Evolutionary conservation across 2,113 vertebrate genomes (phyloP), one percentile per base, ranked within the genome.

Genomic region (Benitochromis conjunctus): DNA sequence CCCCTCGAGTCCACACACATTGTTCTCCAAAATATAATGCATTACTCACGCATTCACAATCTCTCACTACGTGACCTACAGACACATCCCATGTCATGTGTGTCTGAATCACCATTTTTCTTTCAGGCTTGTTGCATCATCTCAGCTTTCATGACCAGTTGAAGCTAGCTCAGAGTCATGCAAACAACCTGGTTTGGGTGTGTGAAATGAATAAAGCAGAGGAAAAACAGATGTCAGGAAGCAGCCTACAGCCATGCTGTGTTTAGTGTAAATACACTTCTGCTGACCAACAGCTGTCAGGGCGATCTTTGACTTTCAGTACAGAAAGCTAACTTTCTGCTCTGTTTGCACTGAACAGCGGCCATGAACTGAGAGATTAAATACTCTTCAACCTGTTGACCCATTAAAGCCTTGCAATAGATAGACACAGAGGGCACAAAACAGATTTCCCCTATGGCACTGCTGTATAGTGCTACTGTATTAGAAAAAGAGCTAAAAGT

Each of bases 61-160:
- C 24, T 56, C 34, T 90, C 83, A 86, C 89, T 89, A 93, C 74
- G 84, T 95, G 92, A 90, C 88, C 41, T 58, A 71, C 51, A 43
- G 5, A 81, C 58, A 78, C 84, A 74, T 34, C 36, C 54, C 46
- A 18, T 80, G 79, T 94, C 92, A 94, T 92, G 88, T 83, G 92
- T 9, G 51, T 92, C 69, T 96, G 94, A 95, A 86, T 96, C 91
- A 95, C 53, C 21, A 10, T 82, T 80, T 78, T 66, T 56, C 46
- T 89, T 86, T 76, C 69, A 79, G 78, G 21, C 31, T 26, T 76
- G 62, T 95, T 96, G 91, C 88, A 87, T 93, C 94, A 94, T 56
- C 60, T 11, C 31, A 16, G 51, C 36, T 85, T 82, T 79, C 57
- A 43, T 16, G 29, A 84, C 76, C 56, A 26, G 86, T 53, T 87